A percentile compares a stretch with the other conserved stretches of the same genome.
phyloP scores from a whole-genome alignment of 2,797 vertebrate species.

The Takifugu ocellatus region DNA sequence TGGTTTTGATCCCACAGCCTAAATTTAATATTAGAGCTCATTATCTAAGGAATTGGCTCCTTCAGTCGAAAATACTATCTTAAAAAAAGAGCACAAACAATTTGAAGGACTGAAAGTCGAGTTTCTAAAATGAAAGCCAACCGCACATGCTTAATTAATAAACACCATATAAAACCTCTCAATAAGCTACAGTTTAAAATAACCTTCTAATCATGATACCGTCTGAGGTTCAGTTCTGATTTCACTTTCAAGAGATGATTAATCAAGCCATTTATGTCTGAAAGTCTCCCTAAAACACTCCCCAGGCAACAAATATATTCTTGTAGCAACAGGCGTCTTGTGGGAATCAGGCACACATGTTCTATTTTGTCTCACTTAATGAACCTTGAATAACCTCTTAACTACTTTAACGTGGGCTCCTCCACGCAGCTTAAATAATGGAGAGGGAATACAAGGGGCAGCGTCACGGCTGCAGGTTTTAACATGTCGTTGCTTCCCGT shows the following conservation, averaged over 20 bases:
- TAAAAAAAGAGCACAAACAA: too few species aligned
- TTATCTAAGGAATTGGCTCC: too few species aligned
- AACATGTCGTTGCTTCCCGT: slow-evolving; percentile 1
- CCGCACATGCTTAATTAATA: slow-evolving; percentile 43
- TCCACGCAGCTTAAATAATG: background rate
- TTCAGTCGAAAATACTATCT: too few species aligned
- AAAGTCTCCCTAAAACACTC: slow-evolving; percentile 13
- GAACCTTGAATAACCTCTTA: slow-evolving; percentile 9
- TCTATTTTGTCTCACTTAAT: slow-evolving; percentile 6
- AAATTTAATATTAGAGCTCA: too few species aligned
- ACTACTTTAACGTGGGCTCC: background rate
- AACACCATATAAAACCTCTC: background rate
- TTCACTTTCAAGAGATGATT: slow-evolving; percentile 9
- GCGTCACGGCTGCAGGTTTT: background rate
- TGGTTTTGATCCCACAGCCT: too few species aligned
- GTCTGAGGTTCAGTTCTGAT: slow-evolving; percentile 17
- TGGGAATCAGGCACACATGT: slow-evolving; percentile 1
- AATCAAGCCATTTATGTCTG: slow-evolving; percentile 4
- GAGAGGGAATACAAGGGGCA: slow-evolving; percentile 2
- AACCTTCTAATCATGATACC: slow-evolving; percentile 28
- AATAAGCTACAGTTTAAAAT: slow-evolving; percentile 45
- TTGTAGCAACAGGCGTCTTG: background rate
- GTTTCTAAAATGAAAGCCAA: too few species aligned
- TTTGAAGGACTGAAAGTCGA: too few species aligned
- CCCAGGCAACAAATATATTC: slow-evolving; percentile 3